phyloP scores from a whole-genome alignment of 92 coral and sea anemone species.

The Umimayanthus chanpuru region DNA sequence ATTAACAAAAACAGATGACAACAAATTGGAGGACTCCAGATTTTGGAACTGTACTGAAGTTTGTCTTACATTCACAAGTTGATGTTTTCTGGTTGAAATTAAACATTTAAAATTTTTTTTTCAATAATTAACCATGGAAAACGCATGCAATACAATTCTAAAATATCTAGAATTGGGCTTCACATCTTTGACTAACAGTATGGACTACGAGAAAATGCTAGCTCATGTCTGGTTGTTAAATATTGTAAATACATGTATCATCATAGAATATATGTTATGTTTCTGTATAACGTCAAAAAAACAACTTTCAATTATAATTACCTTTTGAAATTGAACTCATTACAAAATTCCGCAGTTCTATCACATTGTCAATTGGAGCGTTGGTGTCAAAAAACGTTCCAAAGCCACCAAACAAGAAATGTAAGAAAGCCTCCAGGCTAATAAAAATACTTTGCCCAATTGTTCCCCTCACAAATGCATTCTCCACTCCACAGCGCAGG shows the following conservation, averaged over 20 bases:
- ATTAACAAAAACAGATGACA: too few relatives aligned
- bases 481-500: neutral
- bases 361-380: slow-evolving; percentile 1
- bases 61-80: too few relatives aligned
- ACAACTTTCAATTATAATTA: neutral
- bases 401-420: slow-evolving; percentile 25
- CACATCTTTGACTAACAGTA: too few relatives aligned
- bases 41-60: too few relatives aligned
- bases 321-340: neutral
- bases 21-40: too few relatives aligned
- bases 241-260: neutral
- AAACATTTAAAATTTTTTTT: too few relatives aligned
- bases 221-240: too few relatives aligned
- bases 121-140: too few relatives aligned
- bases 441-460: slow-evolving; percentile 12
- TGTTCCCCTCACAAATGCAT: slow-evolving; percentile 12
- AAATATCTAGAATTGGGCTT: too few relatives aligned
- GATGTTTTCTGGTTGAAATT: too few relatives aligned
- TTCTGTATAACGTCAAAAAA: neutral
- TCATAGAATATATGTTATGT: neutral
- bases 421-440: slow-evolving; percentile 21
- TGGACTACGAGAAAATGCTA: too few relatives aligned
- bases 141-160: too few relatives aligned
- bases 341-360: neutral
- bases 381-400: slow-evolving; percentile 6